phyloP scores from a whole-genome alignment of 2,113 vertebrate genomes.

The Eleginops maclovinus region DNA sequence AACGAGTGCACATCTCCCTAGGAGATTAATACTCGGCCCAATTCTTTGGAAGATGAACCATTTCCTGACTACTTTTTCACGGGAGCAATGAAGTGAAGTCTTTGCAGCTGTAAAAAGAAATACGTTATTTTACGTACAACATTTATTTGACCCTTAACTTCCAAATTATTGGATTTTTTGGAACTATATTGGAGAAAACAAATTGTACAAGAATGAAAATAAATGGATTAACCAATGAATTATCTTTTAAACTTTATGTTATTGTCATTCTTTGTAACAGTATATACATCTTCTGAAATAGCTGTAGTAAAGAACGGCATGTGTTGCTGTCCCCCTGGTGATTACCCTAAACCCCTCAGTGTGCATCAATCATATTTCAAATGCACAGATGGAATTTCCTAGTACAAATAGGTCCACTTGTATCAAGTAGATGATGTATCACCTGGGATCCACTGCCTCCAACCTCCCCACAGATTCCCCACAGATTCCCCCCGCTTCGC shows the following conservation, averaged over 20 bases:
- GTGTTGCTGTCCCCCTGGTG: not conserved
- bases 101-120: constrained; percentile 48
- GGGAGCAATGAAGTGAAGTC: constrained; percentile 37
- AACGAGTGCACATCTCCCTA: constrained; percentile 63
- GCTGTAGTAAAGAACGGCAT: not conserved
- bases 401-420: constrained; percentile 17
- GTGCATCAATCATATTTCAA: constrained; percentile 21
- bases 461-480: constrained; percentile 54
- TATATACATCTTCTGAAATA: not conserved
- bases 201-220: constrained; percentile 1
- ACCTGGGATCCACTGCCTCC: constrained; percentile 64
- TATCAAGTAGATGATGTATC: constrained; percentile 54
- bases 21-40: constrained; percentile 74
- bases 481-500: constrained; percentile 54
- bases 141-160: constrained; percentile 23
- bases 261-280: not conserved
- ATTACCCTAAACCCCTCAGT: not conserved
- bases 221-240: not conserved
- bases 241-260: not conserved
- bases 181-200: not conserved
- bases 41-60: constrained; percentile 58
- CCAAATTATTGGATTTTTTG: not conserved
- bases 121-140: not conserved
- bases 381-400: constrained; percentile 30
- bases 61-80: constrained; percentile 58